Base-by-base conservation (phyloP, 2,888 invertebrate genomes). In the Leucoptera coffeella region DNA sequence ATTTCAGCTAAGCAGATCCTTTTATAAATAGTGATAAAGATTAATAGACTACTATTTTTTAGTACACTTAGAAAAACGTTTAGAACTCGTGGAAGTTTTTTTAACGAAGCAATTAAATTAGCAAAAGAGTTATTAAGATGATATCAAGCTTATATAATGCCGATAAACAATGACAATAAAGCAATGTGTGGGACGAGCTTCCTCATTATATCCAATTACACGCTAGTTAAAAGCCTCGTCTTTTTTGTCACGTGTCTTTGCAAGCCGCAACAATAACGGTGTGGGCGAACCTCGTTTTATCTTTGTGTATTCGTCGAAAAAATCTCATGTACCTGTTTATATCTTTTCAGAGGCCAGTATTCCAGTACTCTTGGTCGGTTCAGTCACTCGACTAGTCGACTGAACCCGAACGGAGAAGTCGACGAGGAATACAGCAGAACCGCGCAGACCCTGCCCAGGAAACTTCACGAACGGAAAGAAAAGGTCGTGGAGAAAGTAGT, bases 311-410 rank as follows among this genome's bases (percentile, higher is more conserved):
- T 37, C 15, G 33, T 32, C 40, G 41, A 48, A 50, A 54, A 52
- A 47, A 39, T n/a, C n/a, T n/a, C n/a, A n/a, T n/a, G n/a, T n/a
- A n/a, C n/a, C n/a, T n/a, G n/a, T n/a, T n/a, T n/a, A n/a, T n/a
- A n/a, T n/a, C n/a, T n/a, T 67, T 79, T 37, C 75, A 82, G 82
- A 61, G 77, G 77, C 37, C 78, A 78, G 47, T 78, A 76, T 48
- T 76, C 78, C 41, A 84, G 82, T 41, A 87, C 87, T 19, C 71
- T 89, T 42, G 88, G 87, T 32, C 78, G 88, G 36, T 81, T 85
- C 62, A 87, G 86, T 71, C 88, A 87, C 59, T 85, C 86, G 12
- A 82, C 85, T 25, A 79, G 85, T 48, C 78, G 85, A 32, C 57
- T 85, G 40, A 74, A 75, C 36, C 57, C 78, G 56, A 59, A 77